Evolutionary conservation across 2,797 vertebrate genomes (phyloP).

Genomic region (Threskiornis aethiopicus): DNA sequence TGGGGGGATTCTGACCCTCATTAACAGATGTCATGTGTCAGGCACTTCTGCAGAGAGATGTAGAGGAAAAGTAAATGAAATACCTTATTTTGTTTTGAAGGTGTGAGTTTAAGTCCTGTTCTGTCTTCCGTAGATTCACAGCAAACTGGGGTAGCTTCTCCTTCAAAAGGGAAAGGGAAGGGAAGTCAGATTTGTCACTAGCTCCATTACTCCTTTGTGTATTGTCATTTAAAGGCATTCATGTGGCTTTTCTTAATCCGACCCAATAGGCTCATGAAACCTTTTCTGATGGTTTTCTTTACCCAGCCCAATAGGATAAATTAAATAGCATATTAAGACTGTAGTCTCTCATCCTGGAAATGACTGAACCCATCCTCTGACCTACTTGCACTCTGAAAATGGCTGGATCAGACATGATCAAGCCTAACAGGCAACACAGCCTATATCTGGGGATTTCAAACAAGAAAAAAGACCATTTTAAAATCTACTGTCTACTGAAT

Average conservation of each 20-base stretch:
- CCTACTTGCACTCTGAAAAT: not conserved
- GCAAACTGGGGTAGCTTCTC: not conserved
- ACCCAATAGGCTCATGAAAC: not conserved
- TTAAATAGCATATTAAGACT: not conserved
- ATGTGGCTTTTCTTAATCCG: slow-evolving; percentile 7
- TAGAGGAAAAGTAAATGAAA: not conserved
- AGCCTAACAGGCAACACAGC: not conserved
- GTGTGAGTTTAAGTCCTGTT: not conserved
- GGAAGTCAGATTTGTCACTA: not conserved
- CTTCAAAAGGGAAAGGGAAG: not conserved
- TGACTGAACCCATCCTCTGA: not conserved
- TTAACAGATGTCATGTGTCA: slow-evolving; percentile 12
- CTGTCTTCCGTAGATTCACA: not conserved
- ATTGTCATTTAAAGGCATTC: not conserved
- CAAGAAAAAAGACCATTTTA: not conserved
- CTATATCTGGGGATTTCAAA: not conserved
- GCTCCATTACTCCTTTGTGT: not conserved
- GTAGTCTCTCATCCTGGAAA: not conserved
- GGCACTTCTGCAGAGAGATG: not conserved
- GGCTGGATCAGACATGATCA: not conserved
- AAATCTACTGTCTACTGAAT: not conserved
- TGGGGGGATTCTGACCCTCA: not conserved
- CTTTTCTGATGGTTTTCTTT: slow-evolving; percentile 17
- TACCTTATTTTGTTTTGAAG: not conserved
- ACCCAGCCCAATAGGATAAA: not conserved